These are phyloP conservation scores for Toxonevra muliebris DNA, from an alignment of 2,888 invertebrate species.

Conservation along the genomic window DNA sequence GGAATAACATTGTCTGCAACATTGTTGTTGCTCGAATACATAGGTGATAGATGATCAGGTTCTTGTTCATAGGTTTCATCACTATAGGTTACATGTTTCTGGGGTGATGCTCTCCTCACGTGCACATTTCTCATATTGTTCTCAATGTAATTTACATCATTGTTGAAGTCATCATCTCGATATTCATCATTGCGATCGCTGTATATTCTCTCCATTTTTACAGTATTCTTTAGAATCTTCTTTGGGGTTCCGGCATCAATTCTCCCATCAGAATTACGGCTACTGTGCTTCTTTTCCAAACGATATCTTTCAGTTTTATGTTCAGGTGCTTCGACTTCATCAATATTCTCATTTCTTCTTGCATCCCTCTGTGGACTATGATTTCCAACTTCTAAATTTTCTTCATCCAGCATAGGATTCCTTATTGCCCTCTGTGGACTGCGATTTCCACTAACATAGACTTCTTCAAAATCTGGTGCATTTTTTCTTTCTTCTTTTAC, in stretches of 20 bases:
- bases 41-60: conserved; percentile 11
- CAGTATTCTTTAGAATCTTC: conserved; percentile 45
- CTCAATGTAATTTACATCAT: conserved; percentile 42
- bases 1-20: not conserved
- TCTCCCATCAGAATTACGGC: conserved; percentile 17
- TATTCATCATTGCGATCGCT: not conserved
- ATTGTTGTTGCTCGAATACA: not conserved
- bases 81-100: conserved; percentile 52
- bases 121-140: conserved; percentile 46
- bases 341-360: conserved; percentile 13
- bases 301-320: conserved; percentile 14
- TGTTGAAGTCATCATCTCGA: conserved; percentile 17
- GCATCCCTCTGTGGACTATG: conserved; percentile 10
- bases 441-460: conserved; percentile 12
- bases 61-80: conserved; percentile 44
- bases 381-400: conserved; percentile 17
- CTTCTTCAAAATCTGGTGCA: conserved; percentile 2
- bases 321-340: conserved; percentile 16
- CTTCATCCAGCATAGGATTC: not conserved
- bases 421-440: not conserved
- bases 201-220: conserved; percentile 6
- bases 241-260: conserved; percentile 38
- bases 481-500: conserved; percentile 12
- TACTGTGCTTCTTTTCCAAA: not conserved
- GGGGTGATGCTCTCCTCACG: conserved; percentile 43